Evolutionary conservation across 2,888 invertebrate species (phyloP), one percentile per base, ranked within the genome.

Genomic region (Stenchaetothrips biformis): DNA sequence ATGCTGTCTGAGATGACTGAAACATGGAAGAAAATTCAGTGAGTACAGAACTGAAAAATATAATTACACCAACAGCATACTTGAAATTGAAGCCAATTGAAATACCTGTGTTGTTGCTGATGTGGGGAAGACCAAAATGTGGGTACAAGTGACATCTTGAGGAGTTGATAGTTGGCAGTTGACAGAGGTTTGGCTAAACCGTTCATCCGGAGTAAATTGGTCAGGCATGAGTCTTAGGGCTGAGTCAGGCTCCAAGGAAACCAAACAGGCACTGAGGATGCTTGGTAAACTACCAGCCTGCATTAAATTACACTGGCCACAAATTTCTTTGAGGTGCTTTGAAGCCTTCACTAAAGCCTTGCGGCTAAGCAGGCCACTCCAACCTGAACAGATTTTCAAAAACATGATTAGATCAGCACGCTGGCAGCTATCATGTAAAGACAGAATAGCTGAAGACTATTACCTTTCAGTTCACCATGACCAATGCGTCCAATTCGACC

Each of bases 101-200:
- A 85, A 84, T 86, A 94, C 94, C 91, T 95, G 95, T 81, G 97
- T 95, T 81, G 95, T 95, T 77, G 97, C 97, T 82, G 96, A 98
- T 74, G 98, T 99, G 79, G 99, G 99, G 89, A 99, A 99, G 84
- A 99, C 99, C 84, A 99, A 91, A 84, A 99, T 99, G 87, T 99
- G 99, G 81, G 99, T 99, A 87, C 96, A 96, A 81, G 97, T 95
- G 82, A 97, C 96, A 88, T 99, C 99, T 83, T 97, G 92, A 8
- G 99, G 99, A 82, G 99, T 99, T 84, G 95, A 95, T 85, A 99
- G 90, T 83, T 95, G 94, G 85, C 94, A 94, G 87, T 95, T 95
- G 85, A 95, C 94, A 81, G 94, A 93, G 83, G 93, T 93, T 87
- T 95, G 95, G 83, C 93, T 92, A 88, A 95, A 95, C 81, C 96